phyloP scores from a whole-genome alignment of 2,113 vertebrate species.

The Edolisoma coerulescens region DNA sequence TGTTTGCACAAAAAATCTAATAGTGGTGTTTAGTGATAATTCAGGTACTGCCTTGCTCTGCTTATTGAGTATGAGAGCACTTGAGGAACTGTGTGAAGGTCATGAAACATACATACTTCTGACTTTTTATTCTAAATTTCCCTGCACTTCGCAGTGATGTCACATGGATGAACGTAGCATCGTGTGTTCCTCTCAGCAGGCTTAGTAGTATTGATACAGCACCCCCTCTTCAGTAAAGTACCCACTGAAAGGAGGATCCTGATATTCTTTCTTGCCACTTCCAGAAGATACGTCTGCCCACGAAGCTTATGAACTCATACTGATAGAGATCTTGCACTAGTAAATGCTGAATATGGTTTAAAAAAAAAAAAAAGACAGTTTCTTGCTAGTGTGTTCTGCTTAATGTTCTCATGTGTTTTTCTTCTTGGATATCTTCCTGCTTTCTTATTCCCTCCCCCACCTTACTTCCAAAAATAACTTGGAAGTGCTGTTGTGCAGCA shows the following conservation, averaged over 20 bases:
- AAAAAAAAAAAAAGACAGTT: not conserved
- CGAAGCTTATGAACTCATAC: not conserved
- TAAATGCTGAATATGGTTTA: not conserved
- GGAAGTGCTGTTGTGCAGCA: slow-evolving; percentile 14
- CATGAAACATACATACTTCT: not conserved
- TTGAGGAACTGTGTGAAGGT: not conserved
- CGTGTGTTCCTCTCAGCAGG: not conserved
- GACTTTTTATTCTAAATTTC: not conserved
- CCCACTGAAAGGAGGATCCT: not conserved
- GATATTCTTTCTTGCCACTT: not conserved
- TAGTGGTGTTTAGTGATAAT: not conserved
- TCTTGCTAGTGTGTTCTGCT: not conserved
- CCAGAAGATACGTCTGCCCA: not conserved
- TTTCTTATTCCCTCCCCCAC: slow-evolving; percentile 41
- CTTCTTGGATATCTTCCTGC: not conserved
- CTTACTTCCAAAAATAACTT: slow-evolving; percentile 36
- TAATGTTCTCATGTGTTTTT: not conserved
- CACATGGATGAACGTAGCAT: not conserved
- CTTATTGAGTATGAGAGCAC: not conserved
- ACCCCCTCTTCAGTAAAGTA: not conserved
- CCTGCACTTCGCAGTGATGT: not conserved
- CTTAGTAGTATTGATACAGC: not conserved
- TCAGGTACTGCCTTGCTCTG: not conserved
- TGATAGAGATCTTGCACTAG: not conserved
- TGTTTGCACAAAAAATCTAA: not conserved